phyloP scores from a whole-genome alignment of 2,888 invertebrate species.

The Corbicula japonica region DNA sequence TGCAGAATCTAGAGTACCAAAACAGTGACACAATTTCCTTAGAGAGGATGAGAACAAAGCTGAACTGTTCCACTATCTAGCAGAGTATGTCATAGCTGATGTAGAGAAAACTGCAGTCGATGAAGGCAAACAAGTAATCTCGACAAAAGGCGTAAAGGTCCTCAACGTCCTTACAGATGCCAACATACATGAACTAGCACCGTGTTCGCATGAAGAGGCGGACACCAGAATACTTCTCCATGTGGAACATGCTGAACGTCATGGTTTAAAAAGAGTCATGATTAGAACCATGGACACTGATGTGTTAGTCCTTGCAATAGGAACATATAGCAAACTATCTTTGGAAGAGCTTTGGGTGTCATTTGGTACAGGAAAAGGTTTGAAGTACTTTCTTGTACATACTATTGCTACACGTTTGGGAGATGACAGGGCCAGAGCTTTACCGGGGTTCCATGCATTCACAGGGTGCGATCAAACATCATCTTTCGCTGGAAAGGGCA shows the following conservation, averaged over 20 bases:
- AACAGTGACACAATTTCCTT: constrained; percentile 49
- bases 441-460: constrained; percentile 68
- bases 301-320: constrained; percentile 22
- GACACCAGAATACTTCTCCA: constrained; percentile 20
- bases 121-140: constrained; percentile 3
- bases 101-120: neutral
- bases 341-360: constrained; percentile 58
- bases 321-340: constrained; percentile 1
- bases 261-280: constrained; percentile 7
- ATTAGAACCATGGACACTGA: constrained; percentile 33
- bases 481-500: constrained; percentile 64
- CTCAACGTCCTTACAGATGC: neutral
- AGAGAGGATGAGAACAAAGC: constrained; percentile 57
- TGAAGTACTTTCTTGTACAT: constrained; percentile 65
- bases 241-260: neutral
- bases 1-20: constrained; percentile 29
- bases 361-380: constrained; percentile 57
- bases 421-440: constrained; percentile 47
- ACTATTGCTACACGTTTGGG: constrained; percentile 52
- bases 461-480: constrained; percentile 70
- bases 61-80: constrained; percentile 53
- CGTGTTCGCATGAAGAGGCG: constrained; percentile 42
- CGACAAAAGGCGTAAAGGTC: constrained; percentile 6
- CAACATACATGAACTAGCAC: neutral
- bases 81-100: too few relatives aligned